These are phyloP conservation scores for Halesus radiatus DNA, from an alignment of 1,140 invertebrate genomes.

Conservation along the genomic window DNA sequence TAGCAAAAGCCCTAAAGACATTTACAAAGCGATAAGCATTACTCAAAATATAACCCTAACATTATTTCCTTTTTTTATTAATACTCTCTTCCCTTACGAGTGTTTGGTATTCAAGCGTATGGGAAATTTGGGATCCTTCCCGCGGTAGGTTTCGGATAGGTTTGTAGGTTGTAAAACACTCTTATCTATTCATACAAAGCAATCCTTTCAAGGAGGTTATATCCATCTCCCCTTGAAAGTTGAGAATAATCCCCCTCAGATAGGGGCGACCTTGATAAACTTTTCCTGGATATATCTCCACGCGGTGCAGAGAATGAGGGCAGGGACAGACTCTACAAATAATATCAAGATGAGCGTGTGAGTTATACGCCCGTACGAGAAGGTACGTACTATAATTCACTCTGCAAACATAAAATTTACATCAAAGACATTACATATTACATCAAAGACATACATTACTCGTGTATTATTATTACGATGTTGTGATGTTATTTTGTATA, in stretches of 20 bases:
- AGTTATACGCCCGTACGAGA: too few relatives aligned
- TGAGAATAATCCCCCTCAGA: constrained; percentile 41
- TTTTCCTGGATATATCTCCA: constrained; percentile 11
- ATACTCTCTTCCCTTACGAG: neutral
- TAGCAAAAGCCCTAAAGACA: constrained; percentile 33
- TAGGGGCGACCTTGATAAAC: constrained; percentile 46
- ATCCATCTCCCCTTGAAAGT: constrained; percentile 45
- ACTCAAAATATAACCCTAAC: constrained; percentile 35
- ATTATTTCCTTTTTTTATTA: constrained; percentile 32
- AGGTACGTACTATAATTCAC: too few relatives aligned
- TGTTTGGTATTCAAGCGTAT: constrained; percentile 9
- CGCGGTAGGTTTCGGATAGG: too few relatives aligned
- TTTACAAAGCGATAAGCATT: constrained; percentile 43
- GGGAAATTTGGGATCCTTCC: constrained; percentile 1
- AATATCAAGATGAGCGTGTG: too few relatives aligned
- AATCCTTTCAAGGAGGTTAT: constrained; percentile 44
- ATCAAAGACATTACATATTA: too few relatives aligned
- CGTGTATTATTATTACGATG: too few relatives aligned
- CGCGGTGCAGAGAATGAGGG: neutral
- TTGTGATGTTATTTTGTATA: too few relatives aligned
- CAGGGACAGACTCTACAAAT: neutral
- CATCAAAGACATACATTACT: too few relatives aligned
- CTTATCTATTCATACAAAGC: constrained; percentile 34
- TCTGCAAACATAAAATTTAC: too few relatives aligned
- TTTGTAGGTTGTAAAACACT: constrained; percentile 16